Evolutionary conservation across 2,888 invertebrate genomes (phyloP), one percentile per base, ranked within the genome.

Genomic region (Teinopalpus imperialis): DNA sequence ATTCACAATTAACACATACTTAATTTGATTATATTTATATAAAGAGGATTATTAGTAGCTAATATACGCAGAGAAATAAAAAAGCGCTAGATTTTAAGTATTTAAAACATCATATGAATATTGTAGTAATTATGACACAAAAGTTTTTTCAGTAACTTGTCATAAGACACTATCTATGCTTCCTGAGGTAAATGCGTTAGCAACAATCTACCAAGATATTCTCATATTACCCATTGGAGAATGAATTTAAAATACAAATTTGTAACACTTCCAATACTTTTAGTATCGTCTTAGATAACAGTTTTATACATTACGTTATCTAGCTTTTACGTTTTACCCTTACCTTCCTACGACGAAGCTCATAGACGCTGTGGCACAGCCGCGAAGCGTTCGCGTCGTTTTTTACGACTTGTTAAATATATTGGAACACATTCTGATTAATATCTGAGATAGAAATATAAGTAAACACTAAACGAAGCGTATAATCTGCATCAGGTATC

Each of bases 221-320:
- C 45, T 57, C 52, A 54, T 53, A 52, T 57, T 62, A 63, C 57
- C 56, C 64, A 64, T 52, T 43, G 40, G 39, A 48, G 36, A 32
- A 50, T 58, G 49, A 57, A 58, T 63, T 60, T 57, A 62, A 76
- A 85, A 86, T 88, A 88, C 87, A 86, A 88, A 86, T 88, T 88
- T 88, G 87, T 87, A 88, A 88, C 82, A 85, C 65, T 69, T 81
- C 71, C 79, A 81, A 85, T 85, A 86, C 78, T 82, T 76, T 82
- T 72, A 83, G 78, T 82, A 85, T 81, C 72, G 61, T 75, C 64
- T 77, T 81, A 79, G 79, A 79, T 79, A 79, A 79, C 74, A 73
- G 66, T 75, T 80, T 74, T 79, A 76, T 78, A 74, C 71, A 66
- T 61, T 72, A 71, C 63, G 76, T 74, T 61, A 57, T 48, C 58